Evolutionary conservation across 2,797 vertebrate species (phyloP).

Genomic region (Dendrocincla fuliginosa): DNA sequence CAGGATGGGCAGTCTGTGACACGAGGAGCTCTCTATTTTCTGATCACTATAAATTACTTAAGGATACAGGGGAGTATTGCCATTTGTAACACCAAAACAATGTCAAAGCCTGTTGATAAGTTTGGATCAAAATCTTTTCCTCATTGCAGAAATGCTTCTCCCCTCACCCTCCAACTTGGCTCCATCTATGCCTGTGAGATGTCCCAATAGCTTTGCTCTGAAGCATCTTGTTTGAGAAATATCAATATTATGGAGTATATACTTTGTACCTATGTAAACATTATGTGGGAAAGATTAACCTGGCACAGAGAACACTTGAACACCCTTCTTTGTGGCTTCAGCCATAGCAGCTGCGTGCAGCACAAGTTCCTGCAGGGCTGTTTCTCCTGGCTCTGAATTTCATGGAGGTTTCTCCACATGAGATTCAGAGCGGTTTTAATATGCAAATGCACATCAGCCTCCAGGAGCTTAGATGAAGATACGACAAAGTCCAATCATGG

Average conservation of each 20-base stretch:
- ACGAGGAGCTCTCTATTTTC: neutral
- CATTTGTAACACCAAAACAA: neutral
- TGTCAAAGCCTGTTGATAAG: neutral
- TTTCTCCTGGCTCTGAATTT: neutral
- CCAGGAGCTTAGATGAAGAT: neutral
- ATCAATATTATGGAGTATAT: neutral
- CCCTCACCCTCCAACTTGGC: neutral
- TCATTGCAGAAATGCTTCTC: neutral
- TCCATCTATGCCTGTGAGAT: neutral
- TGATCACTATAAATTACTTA: neutral
- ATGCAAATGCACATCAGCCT: neutral
- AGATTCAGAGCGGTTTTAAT: neutral
- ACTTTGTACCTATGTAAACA: neutral
- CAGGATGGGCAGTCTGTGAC: neutral
- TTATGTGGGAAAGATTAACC: neutral
- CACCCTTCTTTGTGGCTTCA: neutral
- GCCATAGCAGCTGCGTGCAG: accelerated
- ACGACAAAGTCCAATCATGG: neutral
- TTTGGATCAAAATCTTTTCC: neutral
- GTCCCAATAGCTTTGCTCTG: neutral
- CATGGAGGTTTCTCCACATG: neutral
- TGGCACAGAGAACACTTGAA: neutral
- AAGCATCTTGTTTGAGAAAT: neutral
- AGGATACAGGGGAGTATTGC: neutral
- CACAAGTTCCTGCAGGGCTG: neutral